phyloP scores from a whole-genome alignment of 2,113 vertebrate species.

The Tetrax tetrax region DNA sequence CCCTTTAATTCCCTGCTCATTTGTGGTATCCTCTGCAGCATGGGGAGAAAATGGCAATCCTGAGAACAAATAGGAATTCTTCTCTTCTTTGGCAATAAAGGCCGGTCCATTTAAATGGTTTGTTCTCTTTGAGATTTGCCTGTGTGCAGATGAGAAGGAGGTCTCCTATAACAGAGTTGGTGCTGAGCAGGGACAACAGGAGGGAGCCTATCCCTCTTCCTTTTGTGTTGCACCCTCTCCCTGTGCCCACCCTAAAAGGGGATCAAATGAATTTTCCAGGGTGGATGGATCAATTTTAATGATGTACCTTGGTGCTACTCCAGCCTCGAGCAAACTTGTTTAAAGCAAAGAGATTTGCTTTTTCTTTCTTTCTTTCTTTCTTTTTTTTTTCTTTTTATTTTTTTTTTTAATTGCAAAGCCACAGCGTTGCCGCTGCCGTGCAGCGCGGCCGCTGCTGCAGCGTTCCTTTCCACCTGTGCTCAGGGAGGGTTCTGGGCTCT shows the following conservation, averaged over 20 bases:
- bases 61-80: slow-evolving; percentile 3
- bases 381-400: not conserved
- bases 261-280: not conserved
- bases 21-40: not conserved
- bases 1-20: slow-evolving; percentile 16
- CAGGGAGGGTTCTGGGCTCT: not conserved
- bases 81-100: slow-evolving; percentile 20
- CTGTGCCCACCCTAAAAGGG: not conserved
- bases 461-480: not conserved
- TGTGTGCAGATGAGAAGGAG: not conserved
- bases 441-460: fast-evolving
- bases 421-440: not conserved
- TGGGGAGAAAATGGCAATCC: not conserved
- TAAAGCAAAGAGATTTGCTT: not conserved
- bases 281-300: slow-evolving; percentile 5
- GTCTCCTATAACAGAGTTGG: not conserved
- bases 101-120: not conserved
- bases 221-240: not conserved
- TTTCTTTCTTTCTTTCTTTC: not conserved
- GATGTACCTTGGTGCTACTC: not conserved
- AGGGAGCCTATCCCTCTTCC: not conserved
- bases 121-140: slow-evolving; percentile 11
- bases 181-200: slow-evolving; percentile 1
- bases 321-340: not conserved
- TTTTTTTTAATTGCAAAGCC: not conserved